Evolutionary conservation across 2,797 vertebrate genomes (phyloP).

Genomic region (Rhinophrynus dorsalis): DNA sequence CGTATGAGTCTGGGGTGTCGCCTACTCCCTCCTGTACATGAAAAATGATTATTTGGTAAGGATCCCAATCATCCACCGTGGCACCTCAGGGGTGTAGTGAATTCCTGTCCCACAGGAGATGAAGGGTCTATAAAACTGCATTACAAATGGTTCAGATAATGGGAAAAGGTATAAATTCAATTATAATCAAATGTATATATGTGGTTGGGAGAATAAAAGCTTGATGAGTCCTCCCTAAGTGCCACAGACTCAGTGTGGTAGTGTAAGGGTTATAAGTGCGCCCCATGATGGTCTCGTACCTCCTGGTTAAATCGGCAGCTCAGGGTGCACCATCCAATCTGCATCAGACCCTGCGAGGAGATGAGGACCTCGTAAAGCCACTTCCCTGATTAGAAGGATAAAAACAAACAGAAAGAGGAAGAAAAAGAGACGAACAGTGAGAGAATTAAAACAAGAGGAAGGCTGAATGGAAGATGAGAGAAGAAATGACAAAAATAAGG

Average conservation of each 20-base stretch:
- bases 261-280: too few relatives aligned
- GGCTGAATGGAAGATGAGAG: neutral
- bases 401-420: neutral
- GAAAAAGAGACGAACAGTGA: neutral
- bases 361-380: constrained; percentile 98
- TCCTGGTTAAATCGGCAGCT: constrained; percentile 97
- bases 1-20: constrained; percentile 92
- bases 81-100: too few relatives aligned
- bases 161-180: too few relatives aligned
- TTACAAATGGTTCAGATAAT: too few relatives aligned
- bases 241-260: too few relatives aligned
- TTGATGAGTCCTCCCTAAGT: too few relatives aligned
- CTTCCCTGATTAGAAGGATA: constrained; percentile 73
- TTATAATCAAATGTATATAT: too few relatives aligned
- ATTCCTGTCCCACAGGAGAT: too few relatives aligned
- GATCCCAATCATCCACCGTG: too few relatives aligned
- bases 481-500: neutral
- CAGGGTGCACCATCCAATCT: constrained; percentile 97
- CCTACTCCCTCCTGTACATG: constrained; percentile 87
- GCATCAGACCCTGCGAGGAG: constrained; percentile 98
- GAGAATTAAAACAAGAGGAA: neutral
- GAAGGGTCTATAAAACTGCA: too few relatives aligned
- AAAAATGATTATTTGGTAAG: neutral
- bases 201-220: too few relatives aligned
- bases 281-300: too few relatives aligned